Evolutionary conservation across 2,797 vertebrate genomes (phyloP), one percentile per base, ranked within the genome.

Genomic region (Alca torda): DNA sequence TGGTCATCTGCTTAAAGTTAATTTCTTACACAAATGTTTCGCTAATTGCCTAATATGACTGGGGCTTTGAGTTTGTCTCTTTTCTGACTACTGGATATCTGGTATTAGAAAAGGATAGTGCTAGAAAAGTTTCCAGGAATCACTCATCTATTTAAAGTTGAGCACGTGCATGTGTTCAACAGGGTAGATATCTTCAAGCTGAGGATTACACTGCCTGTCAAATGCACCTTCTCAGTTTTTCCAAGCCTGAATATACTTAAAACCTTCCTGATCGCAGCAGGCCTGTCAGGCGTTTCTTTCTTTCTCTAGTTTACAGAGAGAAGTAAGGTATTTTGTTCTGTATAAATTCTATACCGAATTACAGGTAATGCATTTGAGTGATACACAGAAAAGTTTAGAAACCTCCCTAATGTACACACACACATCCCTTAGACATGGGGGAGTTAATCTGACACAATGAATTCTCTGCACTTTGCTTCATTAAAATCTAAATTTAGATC

Each of bases 401-500:
- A 72, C 43, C 10, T 89, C 35, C 35, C 35, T n/a, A 7, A 12
- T 3, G 3, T 19, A n/a, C 6, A 51, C 51, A 73, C 31, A 75
- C 13, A 16, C 19, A 11, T 31, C 70, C 12, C 46, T 51, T 31
- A 75, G 87, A 18, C 63, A 37, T 3, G 26, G 78, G 41, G 46
- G 57, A 89, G 87, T 97, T 96, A 96, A 95, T 37, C 30, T 25
- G 41, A 61, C 84, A 72, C 63, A 51, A 25, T 24, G 41, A 73
- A 69, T 20, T n/a, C 72, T n/a, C 25, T 60, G 70, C n/a, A 28
- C 69, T 96, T 95, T 59, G 60, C 84, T 90, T 94, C 87, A 93
- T 96, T 96, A 91, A 95, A 90, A 88, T 74, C 94, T 97, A 97
- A 97, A 94, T 96, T 93, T 95, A 96, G 95, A 48, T 59, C 63